Evolutionary conservation across 2,888 invertebrate species (phyloP), one percentile per base, ranked within the genome.

Genomic region (Chalcosyrphus nemorum): DNA sequence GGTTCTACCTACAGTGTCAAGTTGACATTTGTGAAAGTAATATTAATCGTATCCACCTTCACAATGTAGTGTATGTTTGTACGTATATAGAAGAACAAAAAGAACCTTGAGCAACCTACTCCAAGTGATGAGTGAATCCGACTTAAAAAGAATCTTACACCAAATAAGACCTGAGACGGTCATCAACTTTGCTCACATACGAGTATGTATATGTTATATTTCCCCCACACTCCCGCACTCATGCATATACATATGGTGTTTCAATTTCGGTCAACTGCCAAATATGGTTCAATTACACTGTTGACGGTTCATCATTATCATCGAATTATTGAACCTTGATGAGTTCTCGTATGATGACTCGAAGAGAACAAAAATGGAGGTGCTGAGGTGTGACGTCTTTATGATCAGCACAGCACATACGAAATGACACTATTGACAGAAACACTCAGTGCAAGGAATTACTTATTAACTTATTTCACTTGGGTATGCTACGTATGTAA

Each of bases 121-220:
- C 38, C 17, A 35, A 21, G 21, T 19, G 21, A 57, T 61, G 50
- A 41, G 54, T 24, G n/a, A 24, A 54, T 29, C n/a, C 19, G 21
- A 21, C 61, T 52, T 43, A 6, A 21, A 32, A 29, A 32, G 43
- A 45, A 24, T 24, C 29, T 50, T 80, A n/a, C 15, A 9, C 80
- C 77, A 82, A 77, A 82, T 77, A 77, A 66, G 81, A 54, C 47
- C 17, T 24, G 65, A 66, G 82, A 84, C 29, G 82, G 82, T 74
- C 82, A 50, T 57, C 78, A 84, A 52, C 72, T 74, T 76, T 17
- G n/a, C n/a, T n/a, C n/a, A n/a, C n/a, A 32, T 43, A 11, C 56
- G 3, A 21, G 17, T 27, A 9, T 35, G 15, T 38, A 9, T 19
- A 9, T 38, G 4, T 47, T n/a, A 2, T n/a, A 2, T 19, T 4